phyloP scores from a whole-genome alignment of 2,888 invertebrate genomes.

The Protodeltote pygarga region DNA sequence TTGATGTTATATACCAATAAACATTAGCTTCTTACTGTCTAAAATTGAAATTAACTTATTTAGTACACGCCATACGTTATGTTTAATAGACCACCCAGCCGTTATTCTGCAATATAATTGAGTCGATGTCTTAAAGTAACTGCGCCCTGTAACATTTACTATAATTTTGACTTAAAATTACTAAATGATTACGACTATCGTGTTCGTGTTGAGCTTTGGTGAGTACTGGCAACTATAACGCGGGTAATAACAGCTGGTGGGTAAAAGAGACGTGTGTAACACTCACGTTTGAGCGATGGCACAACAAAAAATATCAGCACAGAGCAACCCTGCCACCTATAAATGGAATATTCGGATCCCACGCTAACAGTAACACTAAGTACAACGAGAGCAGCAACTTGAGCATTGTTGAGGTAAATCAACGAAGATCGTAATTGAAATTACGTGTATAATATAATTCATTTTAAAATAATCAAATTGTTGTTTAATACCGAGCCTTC shows the following conservation, averaged over 20 bases:
- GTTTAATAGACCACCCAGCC: slow-evolving; percentile 54
- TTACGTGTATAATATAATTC: slow-evolving; percentile 10
- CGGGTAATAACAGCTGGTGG: slow-evolving; percentile 67
- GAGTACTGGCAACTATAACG: slow-evolving; percentile 59
- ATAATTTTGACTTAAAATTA: slow-evolving; percentile 72
- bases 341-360: slow-evolving; percentile 80
- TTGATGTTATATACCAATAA: slow-evolving; percentile 1
- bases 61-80: slow-evolving; percentile 15
- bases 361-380: slow-evolving; percentile 73
- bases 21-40: neutral
- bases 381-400: slow-evolving; percentile 67
- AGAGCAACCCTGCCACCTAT: slow-evolving; percentile 77
- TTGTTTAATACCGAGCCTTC: too few species aligned
- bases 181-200: slow-evolving; percentile 65
- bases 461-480: neutral
- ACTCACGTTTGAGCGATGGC: slow-evolving; percentile 78
- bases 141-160: slow-evolving; percentile 63
- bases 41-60: neutral
- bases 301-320: slow-evolving; percentile 78
- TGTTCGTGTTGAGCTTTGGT: slow-evolving; percentile 67
- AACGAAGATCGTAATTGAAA: slow-evolving; percentile 14
- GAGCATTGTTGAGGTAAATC: slow-evolving; percentile 49
- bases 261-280: slow-evolving; percentile 71
- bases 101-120: slow-evolving; percentile 66
- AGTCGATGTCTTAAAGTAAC: slow-evolving; percentile 59